These are phyloP conservation scores for Oceanodroma leucorhoa DNA, from an alignment of 2,797 vertebrate species.

Conservation along the genomic window DNA sequence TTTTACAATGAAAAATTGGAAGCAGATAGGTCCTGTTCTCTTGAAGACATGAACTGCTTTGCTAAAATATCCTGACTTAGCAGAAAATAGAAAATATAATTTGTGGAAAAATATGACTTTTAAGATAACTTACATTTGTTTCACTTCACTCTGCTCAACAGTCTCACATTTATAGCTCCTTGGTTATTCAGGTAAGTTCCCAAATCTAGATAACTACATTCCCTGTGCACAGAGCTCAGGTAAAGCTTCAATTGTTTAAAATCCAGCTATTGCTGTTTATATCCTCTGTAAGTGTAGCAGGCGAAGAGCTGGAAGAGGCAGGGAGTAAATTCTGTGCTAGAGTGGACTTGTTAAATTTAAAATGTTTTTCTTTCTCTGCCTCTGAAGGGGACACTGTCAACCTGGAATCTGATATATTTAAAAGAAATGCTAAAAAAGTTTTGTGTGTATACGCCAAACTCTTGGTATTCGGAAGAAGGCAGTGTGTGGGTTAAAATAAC, in stretches of 20 bases:
- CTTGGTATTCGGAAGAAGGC: not conserved
- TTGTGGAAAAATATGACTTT: not conserved
- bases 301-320: not conserved
- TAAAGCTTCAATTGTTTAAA: not conserved
- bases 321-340: not conserved
- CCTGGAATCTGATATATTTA: not conserved
- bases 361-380: not conserved
- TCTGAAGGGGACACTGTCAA: not conserved
- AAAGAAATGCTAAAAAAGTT: not conserved
- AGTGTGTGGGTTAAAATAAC: not conserved
- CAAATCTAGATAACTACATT: not conserved
- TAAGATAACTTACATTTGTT: not conserved
- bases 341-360: not conserved
- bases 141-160: not conserved
- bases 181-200: not conserved
- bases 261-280: not conserved
- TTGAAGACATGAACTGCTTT: not conserved
- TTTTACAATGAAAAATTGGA: not conserved
- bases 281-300: not conserved
- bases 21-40: not conserved
- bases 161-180: not conserved
- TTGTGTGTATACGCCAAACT: not conserved
- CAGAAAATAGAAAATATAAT: not conserved
- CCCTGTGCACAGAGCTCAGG: not conserved
- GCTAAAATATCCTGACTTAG: not conserved